Evolutionary conservation across 2,113 vertebrate genomes (phyloP).

Genomic region (Pelecanus crispus): DNA sequence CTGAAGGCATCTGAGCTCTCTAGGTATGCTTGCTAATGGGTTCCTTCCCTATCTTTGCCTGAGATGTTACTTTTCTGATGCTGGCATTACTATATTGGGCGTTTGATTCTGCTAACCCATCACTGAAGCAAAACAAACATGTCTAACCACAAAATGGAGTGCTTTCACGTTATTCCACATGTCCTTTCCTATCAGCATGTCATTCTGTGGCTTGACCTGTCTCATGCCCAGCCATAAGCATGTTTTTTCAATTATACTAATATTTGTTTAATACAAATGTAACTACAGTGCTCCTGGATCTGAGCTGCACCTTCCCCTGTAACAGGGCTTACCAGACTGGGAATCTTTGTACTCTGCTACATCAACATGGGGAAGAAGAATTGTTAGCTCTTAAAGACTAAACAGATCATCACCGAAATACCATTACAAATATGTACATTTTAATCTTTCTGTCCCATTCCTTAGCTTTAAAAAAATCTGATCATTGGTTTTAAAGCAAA

Average conservation of each 20-base stretch:
- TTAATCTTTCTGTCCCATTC: not conserved
- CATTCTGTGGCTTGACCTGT: not conserved
- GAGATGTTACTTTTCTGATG: not conserved
- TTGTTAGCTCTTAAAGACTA: not conserved
- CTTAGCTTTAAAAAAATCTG: not conserved
- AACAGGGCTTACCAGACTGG: not conserved
- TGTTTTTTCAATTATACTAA: not conserved
- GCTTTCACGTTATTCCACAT: not conserved
- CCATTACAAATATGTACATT: not conserved
- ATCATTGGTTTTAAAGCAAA: not conserved
- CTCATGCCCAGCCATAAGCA: not conserved
- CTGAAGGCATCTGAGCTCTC: not conserved
- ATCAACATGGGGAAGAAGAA: not conserved
- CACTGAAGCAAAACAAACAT: not conserved
- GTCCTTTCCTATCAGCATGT: not conserved
- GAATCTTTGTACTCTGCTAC: not conserved
- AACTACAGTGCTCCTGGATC: not conserved
- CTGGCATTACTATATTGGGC: not conserved
- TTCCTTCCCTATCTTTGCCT: not conserved
- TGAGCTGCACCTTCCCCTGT: not conserved
- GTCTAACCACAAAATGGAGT: not conserved
- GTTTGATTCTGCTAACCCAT: not conserved
- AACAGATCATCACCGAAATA: not conserved
- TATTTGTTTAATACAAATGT: not conserved
- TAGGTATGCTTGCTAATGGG: not conserved